phyloP scores from a whole-genome alignment of 2,797 vertebrate genomes.

The Hapalemur alaotrensis region DNA sequence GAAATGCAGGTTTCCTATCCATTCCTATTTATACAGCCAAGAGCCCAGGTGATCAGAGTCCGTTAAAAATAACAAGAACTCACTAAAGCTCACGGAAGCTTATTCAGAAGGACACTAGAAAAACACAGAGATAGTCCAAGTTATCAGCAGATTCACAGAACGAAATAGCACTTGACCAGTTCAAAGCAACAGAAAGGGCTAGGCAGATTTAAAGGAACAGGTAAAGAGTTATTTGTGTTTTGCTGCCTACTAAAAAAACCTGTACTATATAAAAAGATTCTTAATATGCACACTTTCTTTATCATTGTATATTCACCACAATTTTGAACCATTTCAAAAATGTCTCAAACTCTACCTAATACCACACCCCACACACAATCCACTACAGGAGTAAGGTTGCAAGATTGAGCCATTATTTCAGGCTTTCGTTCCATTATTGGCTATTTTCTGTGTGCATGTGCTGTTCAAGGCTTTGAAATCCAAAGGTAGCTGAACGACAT shows the following conservation, averaged over 20 bases:
- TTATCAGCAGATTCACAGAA: background rate
- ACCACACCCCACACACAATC: background rate
- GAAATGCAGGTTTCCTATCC: background rate
- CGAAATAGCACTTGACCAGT: background rate
- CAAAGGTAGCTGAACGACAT: background rate
- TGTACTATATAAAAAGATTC: background rate
- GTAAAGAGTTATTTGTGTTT: background rate
- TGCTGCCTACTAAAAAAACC: background rate
- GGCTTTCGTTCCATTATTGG: background rate
- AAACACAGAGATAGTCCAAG: background rate
- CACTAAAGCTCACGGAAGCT: background rate
- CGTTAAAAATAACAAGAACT: background rate
- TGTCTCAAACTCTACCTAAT: background rate
- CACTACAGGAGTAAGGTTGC: background rate
- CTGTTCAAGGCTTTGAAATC: background rate
- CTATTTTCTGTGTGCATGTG: background rate
- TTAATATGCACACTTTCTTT: background rate
- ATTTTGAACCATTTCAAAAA: background rate
- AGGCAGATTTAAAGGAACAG: background rate
- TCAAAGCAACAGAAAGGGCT: background rate
- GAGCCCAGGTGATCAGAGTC: background rate
- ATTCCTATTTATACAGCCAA: constrained; percentile 5
- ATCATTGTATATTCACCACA: background rate
- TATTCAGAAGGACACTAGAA: background rate
- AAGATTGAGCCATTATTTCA: background rate